Evolutionary conservation across 2,113 vertebrate species (phyloP), one percentile per base, ranked within the genome.

Genomic region (Halichoerus grypus): DNA sequence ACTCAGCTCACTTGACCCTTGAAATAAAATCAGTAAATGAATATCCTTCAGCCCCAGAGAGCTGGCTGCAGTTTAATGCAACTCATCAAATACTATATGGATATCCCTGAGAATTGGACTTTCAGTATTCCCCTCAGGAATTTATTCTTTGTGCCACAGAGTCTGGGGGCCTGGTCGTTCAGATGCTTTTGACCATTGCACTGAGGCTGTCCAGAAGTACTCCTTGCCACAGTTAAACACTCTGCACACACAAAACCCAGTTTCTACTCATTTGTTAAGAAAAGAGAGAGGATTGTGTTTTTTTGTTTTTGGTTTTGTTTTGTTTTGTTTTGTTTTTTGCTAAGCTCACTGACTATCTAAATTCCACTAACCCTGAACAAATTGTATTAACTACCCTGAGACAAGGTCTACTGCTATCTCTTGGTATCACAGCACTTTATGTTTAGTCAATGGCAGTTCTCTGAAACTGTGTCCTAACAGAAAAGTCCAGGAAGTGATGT

Each of bases 371-470:
- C 46, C 55, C 61, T 90, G 42, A 96, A 67, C 95, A 98, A 33
- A 80, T 98, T 3, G 16, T 0, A 0, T 28, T 98, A 83, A 95
- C 93, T 0, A 71, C 95, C n/a, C 91, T 98, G 74, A 96, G 86
- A 88, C 94, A 0, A 98, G 97, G 0, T 99, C 98, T 90, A 98
- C 98, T 0, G 24, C 98, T 36, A 97, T 98, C 92, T 97, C 98
- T 1, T 98, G 98, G 97, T 98, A 97, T 53, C 97, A 98, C 49
- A 94, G 76, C 12, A 97, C 72, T 0, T 88, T 98, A 85, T 98
- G 98, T 31, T n/a, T 77, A 51, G 42, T 14, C 1, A 22, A 42
- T 0, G 74, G 51, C 7, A 15, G 8, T 21, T 96, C 97, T 33
- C 81, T 39, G 80, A 91, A 96, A 63, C 39, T 26, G 57, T 98